A percentile compares a stretch with the other conserved stretches of the same genome.
phyloP scores from a whole-genome alignment of 2,888 invertebrate genomes.

The Sinhomidia bicolor region DNA sequence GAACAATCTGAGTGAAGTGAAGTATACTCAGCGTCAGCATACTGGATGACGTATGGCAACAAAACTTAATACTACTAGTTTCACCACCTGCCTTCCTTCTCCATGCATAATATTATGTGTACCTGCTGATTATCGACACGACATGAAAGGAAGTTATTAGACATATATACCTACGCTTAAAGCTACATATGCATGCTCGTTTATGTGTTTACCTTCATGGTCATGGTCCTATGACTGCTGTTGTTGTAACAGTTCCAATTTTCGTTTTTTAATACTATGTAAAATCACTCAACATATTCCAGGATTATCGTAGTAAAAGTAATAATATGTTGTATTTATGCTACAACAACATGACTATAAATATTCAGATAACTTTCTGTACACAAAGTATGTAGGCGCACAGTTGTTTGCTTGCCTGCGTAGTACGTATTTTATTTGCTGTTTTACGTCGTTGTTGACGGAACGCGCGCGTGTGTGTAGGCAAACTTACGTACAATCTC shows the following conservation, averaged over 20 bases:
- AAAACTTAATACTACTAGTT: too few relatives aligned
- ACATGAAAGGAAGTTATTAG: constrained; percentile 39
- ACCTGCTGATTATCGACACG: constrained; percentile 47
- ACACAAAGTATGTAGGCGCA: too few relatives aligned
- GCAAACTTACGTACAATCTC: background rate
- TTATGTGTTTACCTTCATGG: constrained; percentile 12
- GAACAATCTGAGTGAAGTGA: constrained; percentile 26
- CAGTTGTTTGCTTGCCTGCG: too few relatives aligned
- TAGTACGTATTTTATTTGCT: background rate
- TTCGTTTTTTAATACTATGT: background rate
- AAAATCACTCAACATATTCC: too few relatives aligned
- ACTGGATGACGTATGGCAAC: background rate
- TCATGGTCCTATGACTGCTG: background rate
- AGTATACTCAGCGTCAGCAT: too few relatives aligned
- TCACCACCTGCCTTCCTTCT: background rate
- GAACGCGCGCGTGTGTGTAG: background rate
- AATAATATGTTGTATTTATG: too few relatives aligned
- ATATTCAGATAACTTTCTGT: too few relatives aligned
- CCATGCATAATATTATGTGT: background rate
- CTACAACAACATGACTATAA: too few relatives aligned
- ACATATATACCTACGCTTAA: background rate
- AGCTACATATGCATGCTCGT: background rate
- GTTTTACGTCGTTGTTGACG: background rate
- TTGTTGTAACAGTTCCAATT: background rate
- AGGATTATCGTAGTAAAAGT: too few relatives aligned